phyloP scores from a whole-genome alignment of 1,140 invertebrate species.

The Nasonia giraulti region DNA sequence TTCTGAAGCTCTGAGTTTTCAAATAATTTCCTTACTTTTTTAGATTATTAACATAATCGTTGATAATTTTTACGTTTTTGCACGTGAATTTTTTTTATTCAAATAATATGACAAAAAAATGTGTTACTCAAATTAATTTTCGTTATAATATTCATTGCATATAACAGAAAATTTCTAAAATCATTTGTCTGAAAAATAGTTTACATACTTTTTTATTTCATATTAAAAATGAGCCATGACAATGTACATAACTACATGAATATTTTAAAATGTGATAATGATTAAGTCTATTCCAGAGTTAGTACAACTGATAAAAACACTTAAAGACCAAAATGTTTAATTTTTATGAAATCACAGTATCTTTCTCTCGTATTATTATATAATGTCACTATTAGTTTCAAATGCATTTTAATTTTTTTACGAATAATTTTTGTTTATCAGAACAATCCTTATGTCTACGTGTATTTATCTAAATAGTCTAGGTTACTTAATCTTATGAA shows the following conservation, averaged over 20 bases:
- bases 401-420: conserved; percentile 17
- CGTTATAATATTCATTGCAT: too few relatives aligned
- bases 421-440: conserved; percentile 13
- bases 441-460: not conserved
- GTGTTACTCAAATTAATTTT: too few relatives aligned
- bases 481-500: not conserved
- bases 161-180: too few relatives aligned
- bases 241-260: too few relatives aligned
- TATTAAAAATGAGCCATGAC: too few relatives aligned
- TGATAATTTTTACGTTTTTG: too few relatives aligned
- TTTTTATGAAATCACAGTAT: conserved; percentile 39
- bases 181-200: too few relatives aligned
- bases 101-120: too few relatives aligned
- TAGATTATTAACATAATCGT: not conserved
- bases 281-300: not conserved
- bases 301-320: not conserved
- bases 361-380: not conserved
- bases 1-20: not conserved
- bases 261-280: not conserved
- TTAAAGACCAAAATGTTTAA: not conserved
- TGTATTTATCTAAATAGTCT: conserved; percentile 11
- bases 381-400: not conserved
- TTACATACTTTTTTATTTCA: too few relatives aligned
- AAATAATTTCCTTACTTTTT: not conserved
- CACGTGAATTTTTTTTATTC: too few relatives aligned